Base-by-base conservation (phyloP, 2,888 invertebrate species). In the Nomada ferruginata region DNA sequence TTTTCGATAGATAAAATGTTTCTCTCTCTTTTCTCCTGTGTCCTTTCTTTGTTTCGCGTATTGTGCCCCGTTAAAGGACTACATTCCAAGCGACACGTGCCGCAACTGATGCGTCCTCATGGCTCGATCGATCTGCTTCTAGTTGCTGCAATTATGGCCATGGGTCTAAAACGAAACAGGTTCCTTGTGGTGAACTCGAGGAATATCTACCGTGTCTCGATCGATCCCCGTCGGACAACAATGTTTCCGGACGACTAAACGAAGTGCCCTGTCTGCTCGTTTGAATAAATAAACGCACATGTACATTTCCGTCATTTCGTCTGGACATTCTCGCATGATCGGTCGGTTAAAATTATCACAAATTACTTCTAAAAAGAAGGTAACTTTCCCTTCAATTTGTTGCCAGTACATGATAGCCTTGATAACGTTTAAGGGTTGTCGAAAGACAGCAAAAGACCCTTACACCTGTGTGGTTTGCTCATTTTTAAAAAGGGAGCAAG, bases 151-250 rank as follows among this genome's bases (percentile, higher is more conserved):
- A 84, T 87, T 92, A 89, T 90, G 89, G 89, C 90, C 92, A 91
- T 90, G 89, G 89, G 93, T 92, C 93, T 93, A 91, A 55, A 92
- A 92, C 86, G 89, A 85, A 85, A 91, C 88, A 86, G 23, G 18
- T 26, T 23, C 50, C 61, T 81, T 55, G 44, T 18, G 50, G 29
- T 36, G 36, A 10, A 1, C 23, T 4, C 36, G 42, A 9, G 3
- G 44, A 18, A 18, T 20, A 23, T 36, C 78, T 1, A 36, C 66
- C 44, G 42, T 5, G 53, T n/a, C 42, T 13, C 60, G 78, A 84
- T 84, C 82, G 78, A 84, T 84, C 77, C 36, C 20, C 26, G 23
- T 50, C 50, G 50, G 44, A 20, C 52, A 68, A 73, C 79, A 50
- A 60, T 74, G 75, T 72, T 79, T 63, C 75, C 59, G 59, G 47